Evolutionary conservation across 2,113 vertebrate genomes (phyloP), one percentile per base, ranked within the genome.

Genomic region (Struthio camelus): DNA sequence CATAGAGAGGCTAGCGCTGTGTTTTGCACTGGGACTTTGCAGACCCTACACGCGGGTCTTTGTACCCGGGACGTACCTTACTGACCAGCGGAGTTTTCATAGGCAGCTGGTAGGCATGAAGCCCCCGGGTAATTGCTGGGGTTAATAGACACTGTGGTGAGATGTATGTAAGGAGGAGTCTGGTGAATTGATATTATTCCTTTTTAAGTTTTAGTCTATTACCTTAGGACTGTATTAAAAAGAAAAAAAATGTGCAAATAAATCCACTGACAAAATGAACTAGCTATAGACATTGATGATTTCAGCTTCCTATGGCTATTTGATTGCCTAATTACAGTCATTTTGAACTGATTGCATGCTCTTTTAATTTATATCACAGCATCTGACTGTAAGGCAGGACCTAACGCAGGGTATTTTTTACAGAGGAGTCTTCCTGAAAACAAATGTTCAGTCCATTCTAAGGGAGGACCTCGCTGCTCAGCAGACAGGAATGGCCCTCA

Each of bases 351-450:
- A 94, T 83, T 97, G 93, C 88, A 89, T 95, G 94, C 32, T 96
- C 95, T 97, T 97, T 97, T 95, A 97, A 97, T 98, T 97, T 97
- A 97, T 97, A 97, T 96, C 96, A 92, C 96, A 97, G 94, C 78
- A 75, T 94, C 91, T 94, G 87, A 51, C 81, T 96, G 65, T 66
- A 85, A 77, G 67, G 66, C 87, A 82, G 59, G 86, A 85, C 83
- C 78, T 93, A 96, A 95, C 91, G 79, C 83, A 73, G 92, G 59
- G 59, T 61, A 28, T 73, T 80, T 93, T 92, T 95, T 77, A 59
- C n/a, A 88, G 12, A 77, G 58, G 27, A 87, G 19, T 66, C 76
- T 79, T 86, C 65, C 80, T 89, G 40, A 83, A 81, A 91, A 79
- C 38, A 90, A 76, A 72, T 81, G 65, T 51, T 79, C 20, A 2